Base-by-base conservation (phyloP, 2,113 vertebrate species). In the Bombycilla garrulus region DNA sequence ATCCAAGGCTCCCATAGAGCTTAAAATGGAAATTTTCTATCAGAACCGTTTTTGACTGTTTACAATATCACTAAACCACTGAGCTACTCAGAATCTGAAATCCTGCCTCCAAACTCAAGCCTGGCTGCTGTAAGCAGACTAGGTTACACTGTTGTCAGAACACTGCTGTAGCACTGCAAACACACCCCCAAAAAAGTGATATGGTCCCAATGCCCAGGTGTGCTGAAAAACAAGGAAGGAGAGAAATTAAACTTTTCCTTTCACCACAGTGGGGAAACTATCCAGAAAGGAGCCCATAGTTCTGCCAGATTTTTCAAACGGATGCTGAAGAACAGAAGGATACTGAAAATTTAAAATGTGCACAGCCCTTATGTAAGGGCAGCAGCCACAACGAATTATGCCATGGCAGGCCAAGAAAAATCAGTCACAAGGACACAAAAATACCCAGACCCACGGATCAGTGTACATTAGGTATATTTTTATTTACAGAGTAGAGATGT, bases 401-500 rank as follows among this genome's bases (percentile, higher is more conserved):
- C 17, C 10, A 33, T 2, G 5, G 42, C 66, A 87, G 21, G 31
- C 57, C 57, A 92, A 40, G 61, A 71, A 66, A 80, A 58, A 88
- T 77, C 51, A 83, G 58, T 50, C 40, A 92, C 36, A 42, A 71
- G n/a, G 82, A 95, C 65, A 90, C 31, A 94, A 89, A 83, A 92
- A 86, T 38, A 92, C 24, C 36, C 91, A 94, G 76, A 91, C 26
- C 48, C 51, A 77, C 24, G 25, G 25, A 67, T 36, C 42, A 82
- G 42, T 71, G 57, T 92, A 91, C 94, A 96, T 97, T 87, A 89
- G 67, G 90, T 97, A 87, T 94, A 86, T 82, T 91, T 92, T 98
- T 98, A 98, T 98, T 98, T 98, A 98, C 98, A 98, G 67, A 92
- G 83, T 92, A 73, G 85, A 82, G 91, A 96, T 92, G 88, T 70